These are phyloP conservation scores for Esox masquinongy DNA, from an alignment of 2,797 vertebrate genomes.

Conservation along the genomic window DNA sequence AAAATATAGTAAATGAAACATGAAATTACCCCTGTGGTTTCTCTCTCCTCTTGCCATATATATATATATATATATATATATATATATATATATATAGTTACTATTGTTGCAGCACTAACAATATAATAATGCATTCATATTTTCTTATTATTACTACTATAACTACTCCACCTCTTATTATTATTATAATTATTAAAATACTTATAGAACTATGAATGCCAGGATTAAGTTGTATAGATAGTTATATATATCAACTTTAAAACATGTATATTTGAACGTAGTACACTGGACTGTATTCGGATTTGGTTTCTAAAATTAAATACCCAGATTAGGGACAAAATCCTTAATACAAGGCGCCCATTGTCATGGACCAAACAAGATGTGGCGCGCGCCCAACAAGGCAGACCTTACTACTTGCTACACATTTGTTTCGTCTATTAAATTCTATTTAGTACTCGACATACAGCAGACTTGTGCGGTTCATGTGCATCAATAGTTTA, in stretches of 20 bases:
- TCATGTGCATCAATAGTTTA: not conserved
- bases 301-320: conserved; percentile 57
- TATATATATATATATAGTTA: not conserved
- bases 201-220: not conserved
- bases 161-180: not conserved
- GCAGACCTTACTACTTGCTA: conserved; percentile 43
- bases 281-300: conserved; percentile 26
- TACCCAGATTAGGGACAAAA: conserved; percentile 48
- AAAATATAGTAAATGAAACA: not conserved
- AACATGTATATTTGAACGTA: conserved; percentile 20
- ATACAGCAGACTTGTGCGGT: not conserved
- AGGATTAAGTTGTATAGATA: not conserved
- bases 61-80: no score
- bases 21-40: not conserved
- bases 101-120: not conserved
- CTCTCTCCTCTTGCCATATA: not conserved
- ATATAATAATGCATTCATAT: not conserved
- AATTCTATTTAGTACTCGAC: not conserved
- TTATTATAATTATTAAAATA: not conserved
- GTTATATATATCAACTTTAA: not conserved
- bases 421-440: conserved; percentile 38
- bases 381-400: conserved; percentile 51
- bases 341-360: conserved; percentile 44
- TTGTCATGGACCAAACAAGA: conserved; percentile 53
- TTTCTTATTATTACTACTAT: not conserved